Percentiles rank a stretch among this genome's conserved stretches.
Conservation (phyloP, 2,797 vertebrate species). For the Gymnodraco acuticeps region DNA sequence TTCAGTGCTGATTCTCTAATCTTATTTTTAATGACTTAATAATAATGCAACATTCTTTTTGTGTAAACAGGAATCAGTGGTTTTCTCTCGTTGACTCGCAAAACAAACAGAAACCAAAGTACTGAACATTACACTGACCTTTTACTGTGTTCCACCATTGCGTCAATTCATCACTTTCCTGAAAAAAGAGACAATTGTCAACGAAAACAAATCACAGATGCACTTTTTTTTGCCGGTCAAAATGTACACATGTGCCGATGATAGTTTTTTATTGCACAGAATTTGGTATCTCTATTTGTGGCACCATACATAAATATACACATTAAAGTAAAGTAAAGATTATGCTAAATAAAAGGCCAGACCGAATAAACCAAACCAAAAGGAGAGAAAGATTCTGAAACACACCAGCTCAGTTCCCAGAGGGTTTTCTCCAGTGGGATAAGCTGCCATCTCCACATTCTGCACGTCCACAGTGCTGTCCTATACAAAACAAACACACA, state of each 20-base stretch:
- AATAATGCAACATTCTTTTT: background rate
- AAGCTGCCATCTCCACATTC: slow-evolving; percentile 76
- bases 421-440: slow-evolving; percentile 50
- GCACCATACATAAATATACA: background rate
- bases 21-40: no score
- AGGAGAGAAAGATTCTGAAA: background rate
- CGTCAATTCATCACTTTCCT: slow-evolving; percentile 75
- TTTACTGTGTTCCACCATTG: slow-evolving; percentile 81
- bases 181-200: slow-evolving; percentile 9
- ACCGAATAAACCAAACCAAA: background rate
- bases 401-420: slow-evolving; percentile 50
- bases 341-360: background rate
- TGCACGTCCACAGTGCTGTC: slow-evolving; percentile 71
- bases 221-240: no score
- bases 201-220: no score
- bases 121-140: slow-evolving; percentile 49
- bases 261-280: no score
- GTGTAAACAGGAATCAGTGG: background rate
- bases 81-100: background rate
- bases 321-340: background rate
- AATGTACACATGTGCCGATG: no score
- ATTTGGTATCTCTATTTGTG: no score
- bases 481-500: slow-evolving; percentile 54
- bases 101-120: background rate
- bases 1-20: background rate